Evolutionary conservation across 2,113 vertebrate species (phyloP).

Genomic region (Callipepla squamata): DNA sequence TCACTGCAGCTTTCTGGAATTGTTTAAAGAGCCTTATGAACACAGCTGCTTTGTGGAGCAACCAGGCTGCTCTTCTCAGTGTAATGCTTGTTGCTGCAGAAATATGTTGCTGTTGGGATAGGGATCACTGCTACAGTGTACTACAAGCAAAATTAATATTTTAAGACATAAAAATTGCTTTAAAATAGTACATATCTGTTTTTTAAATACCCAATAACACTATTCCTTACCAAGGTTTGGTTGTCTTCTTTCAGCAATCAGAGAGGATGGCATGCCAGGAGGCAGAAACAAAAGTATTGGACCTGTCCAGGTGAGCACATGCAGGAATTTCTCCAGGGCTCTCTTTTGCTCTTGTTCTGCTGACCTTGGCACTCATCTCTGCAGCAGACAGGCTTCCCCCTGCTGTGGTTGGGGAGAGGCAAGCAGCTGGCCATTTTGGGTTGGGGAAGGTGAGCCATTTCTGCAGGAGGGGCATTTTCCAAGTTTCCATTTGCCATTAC

Average conservation of each 20-base stretch:
- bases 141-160: neutral
- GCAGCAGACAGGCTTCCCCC: neutral
- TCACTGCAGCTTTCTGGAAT: neutral
- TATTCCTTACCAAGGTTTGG: slow-evolving; percentile 14
- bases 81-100: rapidly evolving
- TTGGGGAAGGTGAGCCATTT: neutral
- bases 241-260: slow-evolving; percentile 87
- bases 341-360: neutral
- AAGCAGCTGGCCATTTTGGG: neutral
- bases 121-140: neutral
- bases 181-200: neutral
- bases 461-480: neutral
- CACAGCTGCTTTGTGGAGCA: neutral
- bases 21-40: neutral
- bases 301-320: slow-evolving; percentile 90
- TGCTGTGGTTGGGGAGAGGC: neutral
- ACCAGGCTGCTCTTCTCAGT: rapidly evolving
- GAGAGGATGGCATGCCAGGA: slow-evolving; percentile 99
- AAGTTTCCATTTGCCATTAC: neutral
- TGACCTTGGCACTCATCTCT: neutral
- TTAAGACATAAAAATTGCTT: neutral
- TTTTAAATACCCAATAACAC: rapidly evolving
- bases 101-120: neutral
- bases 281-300: slow-evolving; percentile 99
- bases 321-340: rapidly evolving